A percentile compares a stretch with the other conserved stretches of the same genome.
phyloP scores from a whole-genome alignment of 2,888 invertebrate species.

The Crocallis elinguaria region DNA sequence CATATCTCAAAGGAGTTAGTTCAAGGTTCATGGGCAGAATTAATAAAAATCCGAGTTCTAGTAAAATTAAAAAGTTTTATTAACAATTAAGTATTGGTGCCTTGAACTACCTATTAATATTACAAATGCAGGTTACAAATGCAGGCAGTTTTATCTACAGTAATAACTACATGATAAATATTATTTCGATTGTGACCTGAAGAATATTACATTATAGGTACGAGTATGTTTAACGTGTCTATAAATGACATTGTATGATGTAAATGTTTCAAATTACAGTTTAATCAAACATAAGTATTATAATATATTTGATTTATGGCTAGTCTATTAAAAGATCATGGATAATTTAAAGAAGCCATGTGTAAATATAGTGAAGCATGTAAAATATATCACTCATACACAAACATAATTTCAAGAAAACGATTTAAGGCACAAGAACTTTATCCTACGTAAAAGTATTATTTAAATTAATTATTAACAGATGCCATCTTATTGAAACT shows the following conservation, averaged over 20 bases:
- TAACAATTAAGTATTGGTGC: constrained; percentile 73
- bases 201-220: too few species aligned
- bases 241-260: too few species aligned
- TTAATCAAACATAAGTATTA: too few species aligned
- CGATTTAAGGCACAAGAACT: neutral
- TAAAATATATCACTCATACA: neutral
- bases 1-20: too few species aligned
- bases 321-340: too few species aligned
- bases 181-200: too few species aligned
- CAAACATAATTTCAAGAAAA: neutral
- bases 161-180: neutral
- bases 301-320: too few species aligned
- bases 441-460: neutral
- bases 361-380: too few species aligned
- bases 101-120: constrained; percentile 35
- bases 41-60: constrained; percentile 20
- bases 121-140: constrained; percentile 17
- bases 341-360: too few species aligned
- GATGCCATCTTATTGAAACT: constrained; percentile 20
- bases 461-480: constrained; percentile 24
- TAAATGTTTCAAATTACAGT: too few species aligned
- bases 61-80: constrained; percentile 48
- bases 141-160: neutral
- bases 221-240: too few species aligned
- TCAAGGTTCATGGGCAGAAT: constrained; percentile 2